Conservation (phyloP, 2,888 invertebrate species). For the Tipula confusa region DNA sequence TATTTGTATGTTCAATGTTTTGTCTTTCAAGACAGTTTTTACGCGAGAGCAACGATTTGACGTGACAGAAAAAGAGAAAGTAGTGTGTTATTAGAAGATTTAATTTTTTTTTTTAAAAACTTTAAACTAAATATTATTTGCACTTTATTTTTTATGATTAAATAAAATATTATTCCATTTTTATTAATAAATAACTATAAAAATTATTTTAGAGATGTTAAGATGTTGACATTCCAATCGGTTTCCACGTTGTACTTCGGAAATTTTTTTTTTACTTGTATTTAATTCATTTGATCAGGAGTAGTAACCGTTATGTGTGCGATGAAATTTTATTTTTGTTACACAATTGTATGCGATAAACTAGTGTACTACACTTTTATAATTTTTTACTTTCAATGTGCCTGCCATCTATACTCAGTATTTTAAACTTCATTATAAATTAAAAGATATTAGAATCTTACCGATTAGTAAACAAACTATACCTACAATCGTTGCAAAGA, state of each 20-base stretch:
- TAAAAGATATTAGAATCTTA: background rate
- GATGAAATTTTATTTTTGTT: background rate
- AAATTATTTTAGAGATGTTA: background rate
- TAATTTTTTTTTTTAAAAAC: background rate
- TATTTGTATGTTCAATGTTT: background rate
- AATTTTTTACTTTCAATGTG: background rate
- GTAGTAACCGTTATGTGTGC: background rate
- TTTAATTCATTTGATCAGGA: background rate
- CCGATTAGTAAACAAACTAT: background rate
- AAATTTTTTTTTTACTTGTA: background rate
- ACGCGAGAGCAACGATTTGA: background rate
- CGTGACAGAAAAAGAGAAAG: slow-evolving; percentile 9
- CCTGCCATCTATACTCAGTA: background rate
- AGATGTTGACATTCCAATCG: background rate
- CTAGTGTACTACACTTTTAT: background rate
- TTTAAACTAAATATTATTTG: background rate
- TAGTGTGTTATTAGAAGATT: background rate
- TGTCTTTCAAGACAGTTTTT: background rate
- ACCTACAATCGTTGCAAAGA: background rate
- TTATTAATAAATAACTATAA: background rate
- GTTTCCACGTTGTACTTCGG: background rate
- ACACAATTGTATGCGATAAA: background rate
- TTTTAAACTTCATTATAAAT: too few species aligned
- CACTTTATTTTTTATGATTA: background rate
- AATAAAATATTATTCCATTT: background rate